Percentiles rank a stretch among this genome's conserved stretches.
Evolutionary conservation across 2,113 vertebrate species (phyloP).

Genomic region (Elaphurus davidianus): DNA sequence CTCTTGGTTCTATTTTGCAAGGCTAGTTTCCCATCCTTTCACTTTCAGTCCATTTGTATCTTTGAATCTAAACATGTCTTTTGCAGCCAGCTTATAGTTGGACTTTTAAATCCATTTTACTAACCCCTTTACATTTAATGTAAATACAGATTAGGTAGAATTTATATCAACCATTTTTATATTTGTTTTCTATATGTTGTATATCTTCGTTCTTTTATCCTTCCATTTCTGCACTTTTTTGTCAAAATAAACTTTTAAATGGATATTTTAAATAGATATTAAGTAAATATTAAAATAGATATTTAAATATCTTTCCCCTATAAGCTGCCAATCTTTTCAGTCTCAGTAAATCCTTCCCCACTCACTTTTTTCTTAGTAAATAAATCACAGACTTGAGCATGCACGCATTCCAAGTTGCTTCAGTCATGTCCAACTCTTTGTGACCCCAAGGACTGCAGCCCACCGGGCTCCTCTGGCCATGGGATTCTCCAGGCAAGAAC

Average conservation of each 20-base stretch:
- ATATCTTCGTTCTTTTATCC: neutral
- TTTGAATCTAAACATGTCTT: neutral
- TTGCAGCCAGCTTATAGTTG: neutral
- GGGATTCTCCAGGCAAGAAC: neutral
- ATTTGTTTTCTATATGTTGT: neutral
- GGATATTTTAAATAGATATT: neutral
- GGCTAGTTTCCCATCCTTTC: neutral
- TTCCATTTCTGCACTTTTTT: neutral
- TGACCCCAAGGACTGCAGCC: neutral
- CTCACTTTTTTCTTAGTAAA: neutral
- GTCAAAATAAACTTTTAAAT: neutral
- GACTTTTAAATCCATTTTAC: neutral
- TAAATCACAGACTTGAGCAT: neutral
- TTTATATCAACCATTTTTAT: neutral
- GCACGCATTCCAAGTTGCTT: neutral
- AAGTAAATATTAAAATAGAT: neutral
- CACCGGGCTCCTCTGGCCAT: neutral
- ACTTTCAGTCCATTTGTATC: neutral
- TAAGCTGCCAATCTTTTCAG: neutral
- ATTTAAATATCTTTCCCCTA: neutral
- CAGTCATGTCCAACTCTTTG: neutral
- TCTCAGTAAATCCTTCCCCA: neutral
- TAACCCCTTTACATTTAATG: neutral
- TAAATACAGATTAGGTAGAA: neutral
- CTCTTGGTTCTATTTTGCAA: neutral